These are phyloP conservation scores for Sula dactylatra DNA, from an alignment of 2,113 vertebrate genomes.

Conservation along the genomic window DNA sequence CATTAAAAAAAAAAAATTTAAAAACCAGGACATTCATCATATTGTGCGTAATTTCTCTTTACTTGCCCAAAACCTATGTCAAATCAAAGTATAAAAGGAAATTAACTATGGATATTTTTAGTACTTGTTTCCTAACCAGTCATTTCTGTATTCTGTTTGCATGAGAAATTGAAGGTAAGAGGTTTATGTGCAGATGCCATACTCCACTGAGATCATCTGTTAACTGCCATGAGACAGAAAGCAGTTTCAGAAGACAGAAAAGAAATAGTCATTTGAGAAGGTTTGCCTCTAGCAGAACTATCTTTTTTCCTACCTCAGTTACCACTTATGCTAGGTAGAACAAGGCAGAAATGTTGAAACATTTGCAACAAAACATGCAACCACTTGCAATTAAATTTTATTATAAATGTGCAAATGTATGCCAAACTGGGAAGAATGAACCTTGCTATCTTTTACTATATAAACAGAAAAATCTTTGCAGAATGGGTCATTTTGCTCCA, in stretches of 20 bases:
- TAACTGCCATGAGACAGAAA: background rate
- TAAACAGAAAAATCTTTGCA: background rate
- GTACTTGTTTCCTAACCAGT: background rate
- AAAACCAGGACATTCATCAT: background rate
- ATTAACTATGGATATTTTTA: constrained; percentile 4
- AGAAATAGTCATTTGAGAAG: background rate
- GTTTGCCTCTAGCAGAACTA: background rate
- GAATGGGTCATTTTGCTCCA: background rate
- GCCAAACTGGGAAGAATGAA: background rate
- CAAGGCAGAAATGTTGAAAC: background rate
- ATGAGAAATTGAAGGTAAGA: background rate
- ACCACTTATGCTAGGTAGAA: background rate
- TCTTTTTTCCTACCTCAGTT: background rate
- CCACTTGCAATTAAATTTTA: background rate
- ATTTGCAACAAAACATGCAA: background rate
- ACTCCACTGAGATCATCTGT: background rate
- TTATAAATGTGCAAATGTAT: background rate
- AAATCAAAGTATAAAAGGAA: constrained; percentile 11
- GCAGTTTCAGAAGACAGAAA: background rate
- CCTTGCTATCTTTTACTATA: background rate
- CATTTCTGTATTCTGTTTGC: constrained; percentile 2
- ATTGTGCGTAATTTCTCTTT: constrained; percentile 2
- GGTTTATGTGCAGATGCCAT: background rate
- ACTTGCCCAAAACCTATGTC: background rate
- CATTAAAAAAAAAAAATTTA: background rate